phyloP scores from a whole-genome alignment of 2,797 vertebrate genomes.

The Hoplostethus mediterraneus region DNA sequence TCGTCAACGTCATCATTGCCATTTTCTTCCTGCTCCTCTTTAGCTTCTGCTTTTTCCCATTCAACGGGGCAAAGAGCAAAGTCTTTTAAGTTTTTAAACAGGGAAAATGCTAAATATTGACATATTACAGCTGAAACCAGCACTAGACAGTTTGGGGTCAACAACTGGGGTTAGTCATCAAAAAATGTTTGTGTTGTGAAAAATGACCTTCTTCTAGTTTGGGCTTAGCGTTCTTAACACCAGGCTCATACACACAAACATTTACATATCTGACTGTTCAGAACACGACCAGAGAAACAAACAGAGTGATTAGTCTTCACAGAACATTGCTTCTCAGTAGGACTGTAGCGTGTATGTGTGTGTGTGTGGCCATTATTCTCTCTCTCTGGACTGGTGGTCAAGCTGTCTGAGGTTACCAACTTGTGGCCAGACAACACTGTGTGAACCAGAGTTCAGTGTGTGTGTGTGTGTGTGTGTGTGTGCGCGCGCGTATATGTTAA shows the following conservation, averaged over 20 bases:
- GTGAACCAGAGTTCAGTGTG: not conserved
- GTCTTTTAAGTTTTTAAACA: not conserved
- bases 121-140: not conserved
- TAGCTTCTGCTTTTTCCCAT: not conserved
- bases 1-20: not conserved
- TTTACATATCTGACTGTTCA: conserved; percentile 67
- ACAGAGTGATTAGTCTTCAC: conserved; percentile 57
- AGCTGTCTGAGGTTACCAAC: conserved; percentile 27
- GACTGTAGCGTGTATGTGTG: conserved; percentile 26
- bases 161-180: conserved; percentile 15
- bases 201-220: conserved; percentile 11
- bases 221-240: conserved; percentile 17
- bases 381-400: conserved; percentile 14
- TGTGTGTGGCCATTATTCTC: conserved; percentile 1
- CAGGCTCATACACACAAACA: conserved; percentile 60
- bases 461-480: not conserved
- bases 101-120: not conserved
- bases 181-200: conserved; percentile 15
- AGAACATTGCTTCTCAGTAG: conserved; percentile 46
- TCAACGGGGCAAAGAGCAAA: not conserved
- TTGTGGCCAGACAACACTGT: not conserved
- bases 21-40: not conserved
- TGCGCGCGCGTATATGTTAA: not conserved
- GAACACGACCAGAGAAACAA: conserved; percentile 63
- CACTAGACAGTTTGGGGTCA: not conserved